Percentiles rank a stretch among this genome's conserved stretches.
Conservation (phyloP, 2,797 vertebrate species). For the Pipistrellus nathusii region DNA sequence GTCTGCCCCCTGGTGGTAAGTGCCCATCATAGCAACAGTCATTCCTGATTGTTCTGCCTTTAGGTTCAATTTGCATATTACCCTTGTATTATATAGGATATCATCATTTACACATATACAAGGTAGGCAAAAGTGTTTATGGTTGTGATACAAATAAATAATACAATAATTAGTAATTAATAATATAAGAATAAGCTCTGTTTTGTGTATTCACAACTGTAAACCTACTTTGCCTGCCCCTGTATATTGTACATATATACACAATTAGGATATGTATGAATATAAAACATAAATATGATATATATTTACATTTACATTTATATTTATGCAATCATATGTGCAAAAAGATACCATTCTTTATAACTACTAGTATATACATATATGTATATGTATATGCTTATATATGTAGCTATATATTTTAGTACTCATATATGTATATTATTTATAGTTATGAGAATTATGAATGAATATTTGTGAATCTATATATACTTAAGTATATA, state of each 20-base stretch:
- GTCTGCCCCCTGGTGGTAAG: no score
- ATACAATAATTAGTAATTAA: no score
- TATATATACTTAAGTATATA: not conserved
- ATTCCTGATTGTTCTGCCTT: no score
- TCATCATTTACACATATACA: no score
- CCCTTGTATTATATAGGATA: no score
- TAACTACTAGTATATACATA: not conserved
- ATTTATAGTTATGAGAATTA: not conserved
- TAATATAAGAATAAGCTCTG: no score
- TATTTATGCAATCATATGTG: not conserved
- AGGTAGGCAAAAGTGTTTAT: no score
- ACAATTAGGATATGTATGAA: not conserved
- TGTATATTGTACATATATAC: no score
- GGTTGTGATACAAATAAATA: no score
- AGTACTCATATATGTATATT: not conserved
- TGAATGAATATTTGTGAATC: not conserved
- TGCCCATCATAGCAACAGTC: fast-evolving
- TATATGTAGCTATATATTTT: not conserved
- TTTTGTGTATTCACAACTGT: no score
- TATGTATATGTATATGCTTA: not conserved
- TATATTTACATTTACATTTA: not conserved
- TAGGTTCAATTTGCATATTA: no score
- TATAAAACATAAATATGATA: not conserved
- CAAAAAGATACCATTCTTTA: not conserved
- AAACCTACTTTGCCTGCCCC: no score